Conservation (phyloP, 1,140 invertebrate species). For the Globodera ellingtonae region DNA sequence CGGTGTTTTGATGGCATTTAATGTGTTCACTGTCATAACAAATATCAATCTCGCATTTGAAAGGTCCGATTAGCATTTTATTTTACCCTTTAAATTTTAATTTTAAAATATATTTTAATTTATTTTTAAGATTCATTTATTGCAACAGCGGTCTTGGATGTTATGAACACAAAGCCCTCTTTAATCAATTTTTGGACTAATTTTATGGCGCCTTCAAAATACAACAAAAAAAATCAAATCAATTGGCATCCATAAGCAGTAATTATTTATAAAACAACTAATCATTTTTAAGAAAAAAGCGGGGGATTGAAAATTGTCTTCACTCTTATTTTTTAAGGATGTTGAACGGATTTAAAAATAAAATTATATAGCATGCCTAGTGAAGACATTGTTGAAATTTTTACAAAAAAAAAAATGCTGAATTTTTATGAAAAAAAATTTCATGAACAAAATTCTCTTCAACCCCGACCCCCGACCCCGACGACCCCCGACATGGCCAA, state of each 20-base stretch:
- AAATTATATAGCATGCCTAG: no score
- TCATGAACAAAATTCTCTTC: no score
- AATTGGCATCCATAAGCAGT: not conserved
- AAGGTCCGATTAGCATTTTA: not conserved
- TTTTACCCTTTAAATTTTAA: not conserved
- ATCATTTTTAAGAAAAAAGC: no score
- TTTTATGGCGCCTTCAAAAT: constrained; percentile 27
- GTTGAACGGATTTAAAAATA: no score
- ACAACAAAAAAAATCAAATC: not conserved
- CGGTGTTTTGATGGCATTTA: constrained; percentile 5
- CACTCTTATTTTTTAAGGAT: no score
- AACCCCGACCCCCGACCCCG: no score
- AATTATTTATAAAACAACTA: no score
- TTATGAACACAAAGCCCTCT: not conserved
- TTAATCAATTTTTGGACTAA: constrained; percentile 16
- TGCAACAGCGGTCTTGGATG: constrained; percentile 25
- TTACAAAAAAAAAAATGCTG: no score
- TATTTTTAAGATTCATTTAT: constrained; percentile 8
- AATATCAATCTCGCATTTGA: constrained; percentile 12
- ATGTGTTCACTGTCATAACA: constrained; percentile 9
- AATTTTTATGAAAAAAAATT: no score
- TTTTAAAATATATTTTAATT: constrained; percentile 11
- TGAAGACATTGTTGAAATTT: no score
- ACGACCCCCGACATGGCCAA: no score
- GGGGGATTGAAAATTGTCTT: no score